Conservation (phyloP, 1,140 invertebrate genomes). For the Leptonema lineaticorne region DNA sequence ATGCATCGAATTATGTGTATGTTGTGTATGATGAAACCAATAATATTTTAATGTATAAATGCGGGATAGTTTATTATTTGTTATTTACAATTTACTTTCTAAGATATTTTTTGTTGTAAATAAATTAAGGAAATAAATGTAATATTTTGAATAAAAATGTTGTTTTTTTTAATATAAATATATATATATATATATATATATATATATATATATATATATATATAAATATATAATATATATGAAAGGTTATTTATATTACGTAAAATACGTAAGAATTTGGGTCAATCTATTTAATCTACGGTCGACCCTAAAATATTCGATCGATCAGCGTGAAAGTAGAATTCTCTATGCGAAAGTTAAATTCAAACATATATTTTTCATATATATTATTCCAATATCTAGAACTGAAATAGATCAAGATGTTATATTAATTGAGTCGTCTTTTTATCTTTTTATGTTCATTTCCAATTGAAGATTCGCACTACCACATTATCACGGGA, state of each 20-base stretch:
- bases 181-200: not conserved
- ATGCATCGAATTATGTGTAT: conserved; percentile 16
- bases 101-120: conserved; percentile 21
- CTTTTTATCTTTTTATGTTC: not conserved
- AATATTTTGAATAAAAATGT: conserved; percentile 19
- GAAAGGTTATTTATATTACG: not conserved
- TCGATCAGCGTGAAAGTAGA: not conserved
- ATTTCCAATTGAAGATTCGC: conserved; percentile 12
- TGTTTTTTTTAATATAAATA: not conserved
- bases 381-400: too few species aligned
- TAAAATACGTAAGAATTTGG: not conserved
- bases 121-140: conserved; percentile 25
- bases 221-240: too few species aligned
- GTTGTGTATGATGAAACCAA: conserved; percentile 7
- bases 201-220: too few species aligned
- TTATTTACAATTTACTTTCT: conserved; percentile 18
- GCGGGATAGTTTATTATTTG: conserved; percentile 9
- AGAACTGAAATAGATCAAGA: too few species aligned
- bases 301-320: not conserved
- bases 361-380: too few species aligned
- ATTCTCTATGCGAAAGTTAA: too few species aligned
- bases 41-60: conserved; percentile 7
- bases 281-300: not conserved
- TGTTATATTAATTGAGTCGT: not conserved
- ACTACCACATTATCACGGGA: too few species aligned